Evolutionary conservation across 2,113 vertebrate species (phyloP), one percentile per base, ranked within the genome.

Genomic region (Epinephelus lanceolatus): DNA sequence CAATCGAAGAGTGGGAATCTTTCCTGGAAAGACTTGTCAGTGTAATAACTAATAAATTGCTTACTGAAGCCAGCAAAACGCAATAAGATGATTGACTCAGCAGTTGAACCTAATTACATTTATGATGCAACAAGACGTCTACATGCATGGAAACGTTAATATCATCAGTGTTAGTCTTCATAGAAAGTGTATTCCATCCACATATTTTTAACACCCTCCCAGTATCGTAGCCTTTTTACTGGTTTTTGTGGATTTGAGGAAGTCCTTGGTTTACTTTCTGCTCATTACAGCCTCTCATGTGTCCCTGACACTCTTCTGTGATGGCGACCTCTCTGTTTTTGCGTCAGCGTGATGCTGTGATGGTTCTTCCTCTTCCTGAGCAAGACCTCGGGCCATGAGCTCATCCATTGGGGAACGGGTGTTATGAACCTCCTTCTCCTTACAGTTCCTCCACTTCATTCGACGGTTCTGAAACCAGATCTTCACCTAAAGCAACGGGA

Each of bases 381-480:
- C 81, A 0, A 90, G 84, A 80, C 93, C 92, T 55, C 53, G 85
- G 51, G 88, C 83, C 90, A 94, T 88, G 27, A 94, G 93, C 84
- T 94, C 94, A 30, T 96, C 94, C 91, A 93, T 93, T 0, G 90
- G 89, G 25, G 94, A 93, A 23, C 91, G 91, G 27, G 81, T 84
- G 79, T 69, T 86, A 25, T 95, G 90, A 52, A 91, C 83, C 94
- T 99, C 97, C 88, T 97, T 99, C 93, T 99, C 98, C 94, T 97
- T 98, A 87, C 96, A 98, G 94, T 99, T 99, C 89, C 98, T 95
- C 98, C 98, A 99, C 87, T 99, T 99, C 98, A 99, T 99, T 65
- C 98, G 96, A 85, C 98, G 96, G 91, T 99, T 99, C 94, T 99
- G 98, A 93, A 99, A 99, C 98, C 98, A 99, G 89, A 99, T 99